Base-by-base conservation (phyloP, 2,888 invertebrate species). In the Hecatera dysodea region DNA sequence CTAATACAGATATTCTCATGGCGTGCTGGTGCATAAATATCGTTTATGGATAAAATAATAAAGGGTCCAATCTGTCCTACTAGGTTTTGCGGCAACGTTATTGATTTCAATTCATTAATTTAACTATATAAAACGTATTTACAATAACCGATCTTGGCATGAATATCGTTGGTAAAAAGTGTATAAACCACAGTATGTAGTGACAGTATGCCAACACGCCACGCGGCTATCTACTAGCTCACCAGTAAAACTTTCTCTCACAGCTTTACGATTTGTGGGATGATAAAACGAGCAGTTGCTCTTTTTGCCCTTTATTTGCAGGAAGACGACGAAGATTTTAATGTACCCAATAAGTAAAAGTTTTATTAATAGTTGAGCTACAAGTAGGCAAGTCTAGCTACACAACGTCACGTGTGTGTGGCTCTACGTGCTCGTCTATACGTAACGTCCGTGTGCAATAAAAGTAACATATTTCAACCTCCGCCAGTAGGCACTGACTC, bases 251-350 rank as follows among this genome's bases (percentile, higher is more conserved):
- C 77, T 79, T 80, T 67, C 72, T 50, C 76, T 46, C 55, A 72
- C 39, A 79, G 67, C 62, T 79, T 80, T 80, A 79, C 79, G 76
- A 80, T 79, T 80, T 79, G 79, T 72, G 67, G 53, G 67, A 76
- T 76, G 72, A 79, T 79, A 80, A 79, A 79, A 59, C 56, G 72
- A 62, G 53, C 72, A 80, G 76, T 79, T 76, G 46, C 57, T 67
- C 44, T 53, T 48, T 74, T 63, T 50, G 24, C 42, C 56, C 67
- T 62, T 76, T 80, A 72, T 72, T 76, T 62, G 52, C 50, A 46
- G 53, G 55, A 59, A 65, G 39, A 50, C 61, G 39, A 50, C 61
- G 53, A 55, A 67, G 64, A 61, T 80, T 80, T 76, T 48, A 4
- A 50, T 50, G 46, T 48, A 52, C 36, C 52, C 50, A 48, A 68